Evolutionary conservation across 2,113 vertebrate genomes (phyloP), one percentile per base, ranked within the genome.

Genomic region (Melanotaenia duboulayi): DNA sequence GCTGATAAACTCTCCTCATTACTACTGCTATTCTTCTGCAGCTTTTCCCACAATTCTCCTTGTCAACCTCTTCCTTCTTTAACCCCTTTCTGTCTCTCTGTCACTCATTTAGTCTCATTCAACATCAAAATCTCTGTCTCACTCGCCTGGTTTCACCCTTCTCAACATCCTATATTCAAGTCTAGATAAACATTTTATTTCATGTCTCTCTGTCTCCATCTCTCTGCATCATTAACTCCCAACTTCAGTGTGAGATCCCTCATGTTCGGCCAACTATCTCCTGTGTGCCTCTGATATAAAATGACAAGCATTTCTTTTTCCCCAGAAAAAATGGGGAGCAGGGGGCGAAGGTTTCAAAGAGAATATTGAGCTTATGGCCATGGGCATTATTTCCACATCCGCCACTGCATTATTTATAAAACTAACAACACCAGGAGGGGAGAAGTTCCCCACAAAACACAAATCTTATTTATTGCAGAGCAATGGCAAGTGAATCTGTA

Each of bases 1-100:
- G 74, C 81, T 55, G 89, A 91, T 90, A 88, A 92, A 90, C 90
- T 85, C 81, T 70, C 66, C 83, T 92, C 89, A 90, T 92, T 90
- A 91, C 76, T 58, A 65, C 68, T 57, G 35, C 81, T 62, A 85
- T 92, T 90, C 78, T 89, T 89, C 70, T 50, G 40, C 76, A 48
- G 48, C 73, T 80, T 87, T 90, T 92, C 91, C 89, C 91, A 92
- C 90, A 90, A 71, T 90, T 52, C 81, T 61, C 81, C 57, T 85
- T 60, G 63, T 65, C 59, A 1, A 0, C 68, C 11, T 52, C 57
- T 63, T 65, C 57, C 58, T 58, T 70, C 75, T 75, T 65, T 70
- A 75, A 75, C 80, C 82, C 71, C 65, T 40, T 80, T 89, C 82
- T 80, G 65, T 87, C 84, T 81, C 56, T 66, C 76, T 39, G 66